Evolutionary conservation across 2,113 vertebrate genomes (phyloP).

Genomic region (Todiramphus saurophagus): DNA sequence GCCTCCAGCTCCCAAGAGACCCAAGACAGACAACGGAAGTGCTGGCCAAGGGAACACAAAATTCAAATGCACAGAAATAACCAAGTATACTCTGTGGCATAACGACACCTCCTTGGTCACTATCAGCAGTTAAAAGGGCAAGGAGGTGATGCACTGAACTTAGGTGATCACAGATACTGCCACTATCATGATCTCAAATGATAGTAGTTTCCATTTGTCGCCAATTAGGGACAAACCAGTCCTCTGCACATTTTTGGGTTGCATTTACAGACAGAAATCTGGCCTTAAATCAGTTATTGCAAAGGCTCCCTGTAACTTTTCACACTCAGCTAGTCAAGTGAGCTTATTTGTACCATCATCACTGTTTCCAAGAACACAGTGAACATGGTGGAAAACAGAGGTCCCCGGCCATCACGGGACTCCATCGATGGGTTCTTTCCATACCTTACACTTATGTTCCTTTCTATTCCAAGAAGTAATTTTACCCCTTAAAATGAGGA

Average conservation of each 20-base stretch:
- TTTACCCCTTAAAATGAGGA: neutral
- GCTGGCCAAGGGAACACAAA: neutral
- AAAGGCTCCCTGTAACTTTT: neutral
- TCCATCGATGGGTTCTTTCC: neutral
- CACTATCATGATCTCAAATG: neutral
- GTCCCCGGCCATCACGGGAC: neutral
- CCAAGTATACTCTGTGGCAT: accelerated
- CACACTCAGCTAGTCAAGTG: neutral
- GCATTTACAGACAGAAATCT: neutral
- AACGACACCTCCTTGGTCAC: accelerated
- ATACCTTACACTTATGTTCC: neutral
- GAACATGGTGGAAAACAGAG: neutral
- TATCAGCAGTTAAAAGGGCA: neutral
- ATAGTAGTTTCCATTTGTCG: neutral
- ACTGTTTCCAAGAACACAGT: neutral
- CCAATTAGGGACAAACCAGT: neutral
- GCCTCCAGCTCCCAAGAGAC: neutral
- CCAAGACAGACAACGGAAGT: neutral
- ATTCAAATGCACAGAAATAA: neutral
- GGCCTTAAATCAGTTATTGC: neutral
- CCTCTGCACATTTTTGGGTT: neutral
- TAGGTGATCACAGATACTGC: neutral
- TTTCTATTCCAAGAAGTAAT: neutral
- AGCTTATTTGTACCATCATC: neutral
- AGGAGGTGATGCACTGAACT: neutral